A percentile compares a stretch with the other conserved stretches of the same genome.
Evolutionary conservation across 2,888 invertebrate genomes (phyloP).

Genomic region (Andrena fulva): DNA sequence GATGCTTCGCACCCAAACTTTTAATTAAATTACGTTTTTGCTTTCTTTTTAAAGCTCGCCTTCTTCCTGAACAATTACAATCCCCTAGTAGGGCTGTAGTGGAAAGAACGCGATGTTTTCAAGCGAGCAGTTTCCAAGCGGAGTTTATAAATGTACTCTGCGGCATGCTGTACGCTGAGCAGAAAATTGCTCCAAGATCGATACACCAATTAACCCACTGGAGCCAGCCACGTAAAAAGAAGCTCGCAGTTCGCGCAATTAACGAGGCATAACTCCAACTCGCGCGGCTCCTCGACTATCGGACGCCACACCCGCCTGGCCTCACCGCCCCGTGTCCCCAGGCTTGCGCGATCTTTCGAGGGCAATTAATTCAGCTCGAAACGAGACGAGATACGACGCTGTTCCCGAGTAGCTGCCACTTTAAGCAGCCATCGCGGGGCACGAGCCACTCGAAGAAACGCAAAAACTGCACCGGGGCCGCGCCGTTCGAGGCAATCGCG

Average conservation of each 20-base stretch:
- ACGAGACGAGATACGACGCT: background rate
- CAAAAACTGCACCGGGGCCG: background rate
- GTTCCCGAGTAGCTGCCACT: background rate
- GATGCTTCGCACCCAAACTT: conserved; percentile 14
- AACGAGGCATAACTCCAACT: conserved; percentile 19
- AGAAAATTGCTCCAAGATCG: conserved; percentile 24
- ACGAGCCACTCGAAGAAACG: background rate
- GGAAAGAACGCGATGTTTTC: no score
- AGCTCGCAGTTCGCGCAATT: background rate
- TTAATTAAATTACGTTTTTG: conserved; percentile 21
- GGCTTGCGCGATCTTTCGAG: background rate
- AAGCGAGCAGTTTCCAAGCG: conserved; percentile 1
- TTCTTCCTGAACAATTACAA: background rate
- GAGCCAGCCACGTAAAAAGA: background rate
- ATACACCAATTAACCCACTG: conserved; percentile 26
- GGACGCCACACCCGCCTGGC: background rate
- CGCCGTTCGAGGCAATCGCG: background rate
- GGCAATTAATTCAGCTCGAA: conserved; percentile 16
- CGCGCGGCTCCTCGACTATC: conserved; percentile 1
- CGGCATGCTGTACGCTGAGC: background rate
- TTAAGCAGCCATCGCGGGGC: background rate
- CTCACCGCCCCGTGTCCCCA: background rate
- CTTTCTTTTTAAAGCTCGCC: background rate
- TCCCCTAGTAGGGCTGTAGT: no score
- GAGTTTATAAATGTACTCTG: background rate